Base-by-base conservation (phyloP, 1,140 invertebrate genomes). In the Probaryconus sp. region DNA sequence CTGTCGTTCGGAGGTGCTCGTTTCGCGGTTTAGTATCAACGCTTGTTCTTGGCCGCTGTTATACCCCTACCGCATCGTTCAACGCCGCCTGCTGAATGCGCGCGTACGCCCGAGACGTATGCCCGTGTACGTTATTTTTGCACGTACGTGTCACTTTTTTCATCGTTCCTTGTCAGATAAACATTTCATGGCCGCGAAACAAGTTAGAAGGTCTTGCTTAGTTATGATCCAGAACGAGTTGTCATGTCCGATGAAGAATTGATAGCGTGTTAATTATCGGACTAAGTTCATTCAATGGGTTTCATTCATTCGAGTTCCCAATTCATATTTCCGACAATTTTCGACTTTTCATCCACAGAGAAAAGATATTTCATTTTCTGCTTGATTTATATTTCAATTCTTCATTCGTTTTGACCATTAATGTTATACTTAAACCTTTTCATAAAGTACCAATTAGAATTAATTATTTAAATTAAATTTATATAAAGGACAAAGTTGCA, bases 41-140 rank as follows among this genome's bases (percentile, higher is more conserved):
- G 78, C 79, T 79, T 77, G 81, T 81, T 84, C 80, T 81, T 81
- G 76, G 67, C 53, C 53, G 56, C 77, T 78, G 68, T 81, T 33
- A 78, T 80, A 77, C 81, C 80, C 79, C 79, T 82, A 79, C 80
- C 78, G 60, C 56, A 58, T 45, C 65, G 48, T 72, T 68, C 69
- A 75, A 79, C 79, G 77, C 76, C 81, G 79, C 80, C 81, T 81
- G 83, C 84, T 81, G 83, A 81, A 74, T 84, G 80, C 80, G 75
- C 82, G 75, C 70, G 71, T 80, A 67, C 48, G 45, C 28, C n/a
- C 55, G 53, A 30, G 55, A 61, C 55, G 42, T 48, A 64, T 64
- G 51, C 53, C 53, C 56, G 65, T 43, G 20, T 64, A 70, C 26
- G 53, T 72, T 58, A 51, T 58, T 61, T 61, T 63, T 72, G 42